Base-by-base conservation (phyloP, 2,888 invertebrate genomes). In the Coelopa pilipes region DNA sequence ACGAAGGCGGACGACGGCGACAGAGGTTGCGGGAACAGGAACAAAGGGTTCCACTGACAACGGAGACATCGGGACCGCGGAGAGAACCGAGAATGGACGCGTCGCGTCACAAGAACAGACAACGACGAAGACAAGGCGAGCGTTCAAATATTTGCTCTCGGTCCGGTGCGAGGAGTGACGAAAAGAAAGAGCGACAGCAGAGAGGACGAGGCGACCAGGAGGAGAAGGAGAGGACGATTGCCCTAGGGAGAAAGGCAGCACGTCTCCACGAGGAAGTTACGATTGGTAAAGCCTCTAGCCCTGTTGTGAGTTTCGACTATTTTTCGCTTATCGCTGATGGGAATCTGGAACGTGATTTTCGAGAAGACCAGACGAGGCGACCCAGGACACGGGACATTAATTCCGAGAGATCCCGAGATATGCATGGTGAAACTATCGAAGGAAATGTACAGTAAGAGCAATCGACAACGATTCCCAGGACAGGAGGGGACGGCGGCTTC, bases 321-420 rank as follows among this genome's bases (percentile, higher is more conserved):
- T 55, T 34, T 7, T 15, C 10, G 47, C 49, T 55, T 72, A 72
- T 72, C 72, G 57, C 13, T 55, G 55, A 19, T 55, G 24, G 67
- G 66, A 72, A 72, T 72, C 72, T 66, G 24, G 67, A 66, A 59
- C 59, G 72, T 57, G 68, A 55, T 69, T 55, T 53, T 55, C 34
- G 7, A 34, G 7, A 34, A 34, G 34, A 34, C 34, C 34, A 34
- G 34, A 7, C 34, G 34, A 34, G 34, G 7, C 12, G 47, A 49
- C n/a, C 62, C 21, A 24, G 62, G 19, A 62, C 15, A 34, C 3
- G 21, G 24, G 21, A 53, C 53, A 60, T 59, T 3, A 59, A 17
- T 17, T 17, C 19, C 11, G 59, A 34, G 5, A 60, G 24, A 60
- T 60, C 21, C 7, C 12, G 19, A 60, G 21, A 60, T 60, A 59